A percentile compares a stretch with the other conserved stretches of the same genome.
phyloP scores from a whole-genome alignment of 2,113 vertebrate genomes.

The Semicossyphus pulcher region DNA sequence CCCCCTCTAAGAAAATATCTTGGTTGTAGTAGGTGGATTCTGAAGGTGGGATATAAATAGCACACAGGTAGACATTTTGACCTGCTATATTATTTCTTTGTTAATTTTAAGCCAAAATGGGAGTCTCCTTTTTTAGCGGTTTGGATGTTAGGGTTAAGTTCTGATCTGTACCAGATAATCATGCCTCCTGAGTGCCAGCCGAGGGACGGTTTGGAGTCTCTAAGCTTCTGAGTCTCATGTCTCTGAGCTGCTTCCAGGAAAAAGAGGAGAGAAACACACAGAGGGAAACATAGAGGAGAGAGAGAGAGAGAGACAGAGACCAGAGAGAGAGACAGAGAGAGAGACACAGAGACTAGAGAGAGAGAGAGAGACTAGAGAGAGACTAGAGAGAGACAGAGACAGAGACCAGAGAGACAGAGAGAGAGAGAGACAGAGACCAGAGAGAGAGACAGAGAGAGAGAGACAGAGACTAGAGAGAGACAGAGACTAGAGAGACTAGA shows the following conservation, averaged over 20 bases:
- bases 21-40: too few relatives aligned
- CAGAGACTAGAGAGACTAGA: neutral
- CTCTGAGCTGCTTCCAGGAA: constrained; percentile 40
- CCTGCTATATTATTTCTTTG: too few relatives aligned
- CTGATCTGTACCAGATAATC: too few relatives aligned
- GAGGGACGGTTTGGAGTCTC: too few relatives aligned
- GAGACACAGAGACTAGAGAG: neutral
- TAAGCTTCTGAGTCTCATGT: too few relatives aligned
- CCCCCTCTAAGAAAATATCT: too few relatives aligned
- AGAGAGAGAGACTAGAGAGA: neutral
- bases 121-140: too few relatives aligned
- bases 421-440: neutral
- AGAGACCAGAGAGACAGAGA: neutral
- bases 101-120: too few relatives aligned
- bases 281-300: neutral
- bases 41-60: too few relatives aligned
- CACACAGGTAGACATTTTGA: too few relatives aligned
- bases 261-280: constrained; percentile 1
- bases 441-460: neutral
- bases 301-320: neutral
- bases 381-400: neutral
- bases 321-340: neutral
- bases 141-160: too few relatives aligned
- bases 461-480: neutral
- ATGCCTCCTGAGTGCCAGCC: too few relatives aligned